Conservation (phyloP, 1,140 invertebrate genomes). For the Halesus radiatus region DNA sequence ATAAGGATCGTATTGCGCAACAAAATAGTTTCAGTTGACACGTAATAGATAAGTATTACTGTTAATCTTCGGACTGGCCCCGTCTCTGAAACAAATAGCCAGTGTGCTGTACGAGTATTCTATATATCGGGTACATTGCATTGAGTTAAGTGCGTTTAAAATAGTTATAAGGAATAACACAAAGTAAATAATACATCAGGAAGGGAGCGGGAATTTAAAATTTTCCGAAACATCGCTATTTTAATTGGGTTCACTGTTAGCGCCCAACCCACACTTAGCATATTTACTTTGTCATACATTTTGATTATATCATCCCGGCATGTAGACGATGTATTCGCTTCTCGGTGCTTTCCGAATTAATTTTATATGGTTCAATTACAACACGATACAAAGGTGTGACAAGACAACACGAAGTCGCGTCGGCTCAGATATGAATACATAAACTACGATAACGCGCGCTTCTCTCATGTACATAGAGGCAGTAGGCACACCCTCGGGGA, state of each 20-base stretch:
- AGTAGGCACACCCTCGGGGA: neutral
- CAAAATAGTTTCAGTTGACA: constrained; percentile 17
- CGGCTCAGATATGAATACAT: constrained; percentile 41
- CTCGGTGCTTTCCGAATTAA: constrained; percentile 48
- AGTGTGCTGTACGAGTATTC: too few species aligned
- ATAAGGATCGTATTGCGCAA: constrained; percentile 22
- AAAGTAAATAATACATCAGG: neutral
- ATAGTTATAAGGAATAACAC: neutral
- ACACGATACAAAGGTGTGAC: constrained; percentile 51
- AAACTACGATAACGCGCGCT: constrained; percentile 41
- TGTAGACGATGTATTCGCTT: constrained; percentile 30
- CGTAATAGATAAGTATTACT: neutral
- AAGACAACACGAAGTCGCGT: constrained; percentile 31
- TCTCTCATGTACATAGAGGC: neutral
- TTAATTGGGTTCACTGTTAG: neutral
- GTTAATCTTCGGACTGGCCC: neutral
- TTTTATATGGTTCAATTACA: constrained; percentile 53
- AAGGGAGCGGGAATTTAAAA: neutral
- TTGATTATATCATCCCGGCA: constrained; percentile 35
- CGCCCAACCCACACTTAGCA: neutral
- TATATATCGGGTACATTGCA: too few species aligned
- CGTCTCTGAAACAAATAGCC: neutral
- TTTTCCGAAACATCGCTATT: neutral
- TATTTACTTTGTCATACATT: constrained; percentile 33
- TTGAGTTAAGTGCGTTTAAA: neutral